A percentile compares a stretch with the other conserved stretches of the same genome.
Evolutionary conservation across 2,888 invertebrate genomes (phyloP).

Genomic region (Stenodera caucasica): DNA sequence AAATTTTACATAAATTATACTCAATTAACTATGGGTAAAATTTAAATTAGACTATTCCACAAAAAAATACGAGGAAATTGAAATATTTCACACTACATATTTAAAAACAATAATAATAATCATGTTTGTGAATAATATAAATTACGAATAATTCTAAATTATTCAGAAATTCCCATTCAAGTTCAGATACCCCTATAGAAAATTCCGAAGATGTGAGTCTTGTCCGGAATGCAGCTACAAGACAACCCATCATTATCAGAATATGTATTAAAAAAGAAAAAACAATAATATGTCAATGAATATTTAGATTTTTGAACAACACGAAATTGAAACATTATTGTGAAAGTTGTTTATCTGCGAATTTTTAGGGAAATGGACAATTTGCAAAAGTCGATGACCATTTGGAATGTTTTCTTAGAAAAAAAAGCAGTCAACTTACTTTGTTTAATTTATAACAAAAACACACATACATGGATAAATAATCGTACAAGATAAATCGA

Average conservation of each 20-base stretch:
- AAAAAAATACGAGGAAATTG: background rate
- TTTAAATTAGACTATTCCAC: background rate
- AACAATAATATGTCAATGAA: background rate
- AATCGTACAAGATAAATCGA: too few species aligned
- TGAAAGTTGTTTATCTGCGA: background rate
- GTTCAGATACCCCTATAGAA: background rate
- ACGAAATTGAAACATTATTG: background rate
- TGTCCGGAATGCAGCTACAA: background rate
- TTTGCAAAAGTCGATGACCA: conserved; percentile 2
- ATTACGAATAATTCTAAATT: background rate
- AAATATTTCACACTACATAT: background rate
- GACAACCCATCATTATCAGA: background rate
- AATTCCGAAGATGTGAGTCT: background rate
- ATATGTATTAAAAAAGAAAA: background rate
- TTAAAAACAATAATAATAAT: background rate
- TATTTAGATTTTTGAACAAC: too few species aligned
- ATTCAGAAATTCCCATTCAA: background rate
- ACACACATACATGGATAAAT: too few species aligned
- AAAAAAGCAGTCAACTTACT: background rate
- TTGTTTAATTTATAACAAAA: background rate
- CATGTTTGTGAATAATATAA: background rate
- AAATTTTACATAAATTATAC: background rate
- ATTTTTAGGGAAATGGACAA: background rate
- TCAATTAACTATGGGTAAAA: background rate
- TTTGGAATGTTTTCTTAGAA: conserved; percentile 1